Evolutionary conservation across 1,140 invertebrate species (phyloP).

Genomic region (Cepaea nemoralis): DNA sequence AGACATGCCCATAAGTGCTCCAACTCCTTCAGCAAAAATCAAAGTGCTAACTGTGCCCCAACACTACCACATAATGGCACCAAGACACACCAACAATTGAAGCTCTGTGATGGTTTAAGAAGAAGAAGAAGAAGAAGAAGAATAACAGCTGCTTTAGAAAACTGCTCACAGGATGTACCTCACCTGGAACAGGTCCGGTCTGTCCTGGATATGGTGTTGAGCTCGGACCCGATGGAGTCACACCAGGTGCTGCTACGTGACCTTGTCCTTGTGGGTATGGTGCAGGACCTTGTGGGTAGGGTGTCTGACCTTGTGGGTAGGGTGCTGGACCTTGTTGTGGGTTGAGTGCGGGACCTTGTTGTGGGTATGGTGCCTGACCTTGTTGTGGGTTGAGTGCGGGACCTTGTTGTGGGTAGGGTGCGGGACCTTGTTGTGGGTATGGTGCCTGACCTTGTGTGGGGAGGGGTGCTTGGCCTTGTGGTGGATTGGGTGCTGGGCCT

Average conservation of each 20-base stretch:
- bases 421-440: not conserved
- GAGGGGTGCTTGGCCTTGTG: not conserved
- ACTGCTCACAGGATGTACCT: no score
- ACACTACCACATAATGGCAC: no score
- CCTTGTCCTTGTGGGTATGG: not conserved
- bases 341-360: not conserved
- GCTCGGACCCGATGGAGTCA: not conserved
- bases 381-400: not conserved
- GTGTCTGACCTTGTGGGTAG: not conserved
- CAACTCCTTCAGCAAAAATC: no score
- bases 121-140: no score
- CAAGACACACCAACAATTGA: no score
- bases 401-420: not conserved
- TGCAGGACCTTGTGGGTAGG: not conserved
- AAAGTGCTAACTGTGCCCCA: no score
- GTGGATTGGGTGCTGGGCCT: not conserved
- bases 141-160: no score
- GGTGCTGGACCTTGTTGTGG: not conserved
- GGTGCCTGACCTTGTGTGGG: not conserved
- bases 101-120: no score
- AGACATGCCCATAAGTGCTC: no score
- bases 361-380: not conserved
- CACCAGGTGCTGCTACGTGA: not conserved
- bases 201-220: conserved; percentile 19
- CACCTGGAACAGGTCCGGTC: conserved; percentile 3